These are phyloP conservation scores for Calephelis virginiensis DNA, from an alignment of 1,140 invertebrate species.

Conservation along the genomic window DNA sequence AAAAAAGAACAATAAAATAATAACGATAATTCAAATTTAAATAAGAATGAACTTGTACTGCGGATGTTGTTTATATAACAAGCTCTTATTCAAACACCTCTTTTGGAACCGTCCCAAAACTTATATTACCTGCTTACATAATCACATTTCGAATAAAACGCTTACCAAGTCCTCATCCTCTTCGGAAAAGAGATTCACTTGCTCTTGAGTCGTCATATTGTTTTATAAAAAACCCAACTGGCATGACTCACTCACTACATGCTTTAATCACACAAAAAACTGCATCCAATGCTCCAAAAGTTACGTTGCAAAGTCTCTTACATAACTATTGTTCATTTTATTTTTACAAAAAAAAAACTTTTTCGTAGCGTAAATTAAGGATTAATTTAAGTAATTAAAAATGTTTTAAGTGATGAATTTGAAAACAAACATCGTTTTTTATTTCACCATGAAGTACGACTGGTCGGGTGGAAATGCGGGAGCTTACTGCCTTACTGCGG, in stretches of 20 bases:
- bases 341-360: slow-evolving; percentile 23
- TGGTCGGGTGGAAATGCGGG: slow-evolving; percentile 31
- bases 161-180: slow-evolving; percentile 72
- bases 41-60: slow-evolving; percentile 31
- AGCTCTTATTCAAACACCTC: slow-evolving; percentile 26
- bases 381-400: neutral
- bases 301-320: slow-evolving; percentile 20
- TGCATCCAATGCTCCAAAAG: slow-evolving; percentile 50
- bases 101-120: slow-evolving; percentile 52
- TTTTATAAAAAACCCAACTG: slow-evolving; percentile 39
- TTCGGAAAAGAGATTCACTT: slow-evolving; percentile 64
- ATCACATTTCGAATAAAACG: slow-evolving; percentile 27
- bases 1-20: too few relatives aligned
- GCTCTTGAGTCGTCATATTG: slow-evolving; percentile 63
- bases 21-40: too few relatives aligned
- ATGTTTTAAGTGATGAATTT: slow-evolving; percentile 10
- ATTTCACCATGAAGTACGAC: slow-evolving; percentile 29
- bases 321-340: slow-evolving; percentile 20
- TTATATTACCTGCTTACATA: slow-evolving; percentile 35
- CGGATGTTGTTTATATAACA: slow-evolving; percentile 56
- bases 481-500: slow-evolving; percentile 70
- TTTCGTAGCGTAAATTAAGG: neutral
- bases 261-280: slow-evolving; percentile 48
- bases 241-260: slow-evolving; percentile 62
- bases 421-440: slow-evolving; percentile 30